Evolutionary conservation across 2,888 invertebrate species (phyloP), one percentile per base, ranked within the genome.

Genomic region (Phragmatobia fuliginosa): DNA sequence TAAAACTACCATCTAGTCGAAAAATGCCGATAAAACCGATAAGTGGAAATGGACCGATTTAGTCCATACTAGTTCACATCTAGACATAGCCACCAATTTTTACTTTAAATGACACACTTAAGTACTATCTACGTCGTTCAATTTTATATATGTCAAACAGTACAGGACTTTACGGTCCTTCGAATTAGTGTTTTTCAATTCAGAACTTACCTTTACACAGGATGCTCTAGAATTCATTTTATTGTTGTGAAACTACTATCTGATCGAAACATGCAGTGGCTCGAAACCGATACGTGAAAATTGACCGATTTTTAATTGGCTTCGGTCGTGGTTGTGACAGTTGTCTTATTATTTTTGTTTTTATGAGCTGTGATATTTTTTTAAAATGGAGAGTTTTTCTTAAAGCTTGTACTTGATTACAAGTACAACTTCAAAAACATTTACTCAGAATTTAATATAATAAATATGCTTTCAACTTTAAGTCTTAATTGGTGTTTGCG

Each of bases 281-380:
- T 33, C 61, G 73, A 67, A 56, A 62, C 62, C 32, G 67, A 62
- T 58, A 76, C 71, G 73, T 72, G 73, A 66, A 76, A 80, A 81
- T 81, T 76, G 81, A 78, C 79, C 76, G 83, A 81, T 81, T 81
- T 82, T 74, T 72, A 74, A 82, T 81, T 78, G 52, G 83, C 62
- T 64, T 56, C 78, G 73, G 62, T 79, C 56, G 71, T 59, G 64
- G 68, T 18, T 31, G 61, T 41, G 65, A 21, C 11, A 21, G 38
- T 28, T 31, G 36, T 31, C 60, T n/a, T 28, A 31, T 68, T 49
- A 41, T 2, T 14, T 28, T n/a, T 49, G 31, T 63, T 67, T 62
- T 41, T 28, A 25, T 38, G 16, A 16, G n/a, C 32, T 31, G 18
- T n/a, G 14, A 28, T n/a, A 49, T 14, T 28, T 16, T 56, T 56